These are phyloP conservation scores for Globodera rostochiensis DNA, from an alignment of 1,140 invertebrate genomes.

Conservation along the genomic window DNA sequence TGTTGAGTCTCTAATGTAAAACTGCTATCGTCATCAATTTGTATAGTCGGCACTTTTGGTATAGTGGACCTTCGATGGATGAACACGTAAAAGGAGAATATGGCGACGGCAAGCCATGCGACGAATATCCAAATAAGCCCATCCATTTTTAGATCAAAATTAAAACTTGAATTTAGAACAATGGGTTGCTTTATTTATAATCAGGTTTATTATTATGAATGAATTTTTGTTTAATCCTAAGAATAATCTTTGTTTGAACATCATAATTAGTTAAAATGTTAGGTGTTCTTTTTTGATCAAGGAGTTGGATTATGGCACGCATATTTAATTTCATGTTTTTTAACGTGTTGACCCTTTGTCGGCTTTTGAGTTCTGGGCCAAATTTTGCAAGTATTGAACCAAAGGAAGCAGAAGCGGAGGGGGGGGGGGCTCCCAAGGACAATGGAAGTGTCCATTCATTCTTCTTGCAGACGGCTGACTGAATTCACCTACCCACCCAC, in stretches of 20 bases:
- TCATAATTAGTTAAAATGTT: too few species aligned
- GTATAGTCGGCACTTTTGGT: background rate
- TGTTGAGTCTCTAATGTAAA: constrained; percentile 3
- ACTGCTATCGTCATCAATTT: background rate
- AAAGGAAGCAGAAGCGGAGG: too few species aligned
- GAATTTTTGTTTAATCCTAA: background rate
- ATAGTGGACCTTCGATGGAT: background rate
- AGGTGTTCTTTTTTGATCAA: too few species aligned
- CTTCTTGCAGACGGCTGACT: background rate
- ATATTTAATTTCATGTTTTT: too few species aligned
- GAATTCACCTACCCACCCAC: background rate
- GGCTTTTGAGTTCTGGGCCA: too few species aligned
- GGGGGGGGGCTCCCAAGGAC: too few species aligned
- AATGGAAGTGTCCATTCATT: background rate
- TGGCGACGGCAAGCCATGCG: constrained; percentile 12
- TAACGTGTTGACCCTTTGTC: too few species aligned
- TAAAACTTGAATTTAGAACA: background rate
- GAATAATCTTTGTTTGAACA: too few species aligned
- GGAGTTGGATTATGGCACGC: too few species aligned
- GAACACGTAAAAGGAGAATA: constrained; percentile 22
- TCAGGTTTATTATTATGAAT: background rate
- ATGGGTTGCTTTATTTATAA: constrained; percentile 21
- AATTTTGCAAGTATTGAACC: too few species aligned
- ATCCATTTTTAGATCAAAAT: constrained; percentile 8
- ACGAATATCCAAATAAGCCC: constrained; percentile 8